These are phyloP conservation scores for Empis livida DNA, from an alignment of 2,888 invertebrate species.

Conservation along the genomic window DNA sequence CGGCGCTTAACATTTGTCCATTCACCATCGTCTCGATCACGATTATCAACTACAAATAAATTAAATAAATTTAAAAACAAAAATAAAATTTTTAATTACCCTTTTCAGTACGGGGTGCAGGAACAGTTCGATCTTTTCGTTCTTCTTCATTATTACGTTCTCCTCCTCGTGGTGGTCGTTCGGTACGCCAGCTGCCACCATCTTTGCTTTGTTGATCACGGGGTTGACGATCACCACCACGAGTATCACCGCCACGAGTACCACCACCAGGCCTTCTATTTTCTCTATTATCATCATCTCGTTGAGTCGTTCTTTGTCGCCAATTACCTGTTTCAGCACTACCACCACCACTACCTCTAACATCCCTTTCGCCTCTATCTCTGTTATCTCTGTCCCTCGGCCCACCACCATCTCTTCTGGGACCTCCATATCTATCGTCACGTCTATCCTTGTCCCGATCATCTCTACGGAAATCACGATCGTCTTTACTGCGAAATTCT, in stretches of 20 bases:
- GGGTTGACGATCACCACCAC: slow-evolving; percentile 13
- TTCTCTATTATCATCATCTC: slow-evolving; percentile 6
- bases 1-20: slow-evolving; percentile 48
- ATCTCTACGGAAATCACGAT: slow-evolving; percentile 17
- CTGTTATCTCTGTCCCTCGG: not conserved
- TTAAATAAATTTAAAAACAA: not conserved
- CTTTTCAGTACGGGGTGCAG: slow-evolving; percentile 24
- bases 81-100: slow-evolving; percentile 15
- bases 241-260: slow-evolving; percentile 25
- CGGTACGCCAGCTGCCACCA: slow-evolving; percentile 30
- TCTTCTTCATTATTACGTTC: slow-evolving; percentile 24
- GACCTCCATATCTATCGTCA: slow-evolving; percentile 17
- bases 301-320: not conserved
- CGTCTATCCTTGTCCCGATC: slow-evolving; percentile 17
- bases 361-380: slow-evolving; percentile 9
- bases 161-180: slow-evolving; percentile 26
- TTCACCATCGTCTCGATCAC: slow-evolving; percentile 41
- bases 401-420: slow-evolving; percentile 12
- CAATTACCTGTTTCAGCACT: slow-evolving; percentile 11
- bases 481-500: slow-evolving; percentile 11
- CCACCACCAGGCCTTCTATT: slow-evolving; percentile 24
- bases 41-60: slow-evolving; percentile 36
- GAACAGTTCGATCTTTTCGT: slow-evolving; percentile 20
- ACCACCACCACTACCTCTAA: slow-evolving; percentile 22
- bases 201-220: slow-evolving; percentile 17